A percentile compares a stretch with the other conserved stretches of the same genome.
These are phyloP conservation scores for Spodoptera frugiperda DNA, from an alignment of 1,140 invertebrate species.

Conservation along the genomic window DNA sequence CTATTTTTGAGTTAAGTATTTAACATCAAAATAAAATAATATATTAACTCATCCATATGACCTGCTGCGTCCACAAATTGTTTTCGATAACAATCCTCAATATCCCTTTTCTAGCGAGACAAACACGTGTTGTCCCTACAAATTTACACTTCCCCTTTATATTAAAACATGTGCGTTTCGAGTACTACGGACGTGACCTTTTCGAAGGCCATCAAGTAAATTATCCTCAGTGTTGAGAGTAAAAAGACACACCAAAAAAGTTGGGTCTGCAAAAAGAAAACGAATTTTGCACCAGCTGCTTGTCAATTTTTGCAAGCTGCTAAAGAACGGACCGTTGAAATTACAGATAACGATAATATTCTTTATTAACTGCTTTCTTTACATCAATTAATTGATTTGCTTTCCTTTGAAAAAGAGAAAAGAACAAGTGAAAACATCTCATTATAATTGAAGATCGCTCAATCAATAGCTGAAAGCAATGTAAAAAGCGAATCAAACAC, in stretches of 20 bases:
- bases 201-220: constrained; percentile 36
- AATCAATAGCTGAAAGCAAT: constrained; percentile 10
- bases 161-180: not conserved
- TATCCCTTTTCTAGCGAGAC: not conserved
- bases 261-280: constrained; percentile 10
- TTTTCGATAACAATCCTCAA: too few relatives aligned
- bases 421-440: not conserved
- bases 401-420: too few relatives aligned
- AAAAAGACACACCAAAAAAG: constrained; percentile 6
- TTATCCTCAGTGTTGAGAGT: constrained; percentile 3
- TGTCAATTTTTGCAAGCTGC: constrained; percentile 20
- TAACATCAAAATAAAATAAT: too few relatives aligned
- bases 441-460: not conserved
- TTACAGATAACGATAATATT: not conserved
- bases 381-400: too few relatives aligned
- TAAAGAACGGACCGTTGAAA: not conserved
- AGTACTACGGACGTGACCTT: constrained; percentile 28
- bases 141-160: not conserved
- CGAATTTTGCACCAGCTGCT: constrained; percentile 8
- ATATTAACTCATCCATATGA: too few relatives aligned
- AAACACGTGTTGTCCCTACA: constrained; percentile 10
- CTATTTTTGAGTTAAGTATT: too few relatives aligned
- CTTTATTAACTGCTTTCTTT: not conserved
- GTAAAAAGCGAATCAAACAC: constrained; percentile 16
- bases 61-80: too few relatives aligned